Conservation (phyloP, 2,113 vertebrate species). For the Prietella phreatophila region DNA sequence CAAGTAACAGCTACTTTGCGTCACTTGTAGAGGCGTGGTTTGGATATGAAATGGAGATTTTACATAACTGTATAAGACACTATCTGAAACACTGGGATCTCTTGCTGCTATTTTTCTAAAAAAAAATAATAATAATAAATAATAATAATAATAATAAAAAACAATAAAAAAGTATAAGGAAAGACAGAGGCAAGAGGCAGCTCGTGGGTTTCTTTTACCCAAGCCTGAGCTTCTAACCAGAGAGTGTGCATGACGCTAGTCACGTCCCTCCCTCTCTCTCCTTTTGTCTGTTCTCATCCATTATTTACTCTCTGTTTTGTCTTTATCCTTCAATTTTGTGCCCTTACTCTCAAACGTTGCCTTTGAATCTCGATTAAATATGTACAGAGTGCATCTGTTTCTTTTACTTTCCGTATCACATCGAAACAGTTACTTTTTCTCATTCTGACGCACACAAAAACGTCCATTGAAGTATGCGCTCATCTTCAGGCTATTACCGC, state of each 20-base stretch:
- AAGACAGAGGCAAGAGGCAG: slow-evolving; percentile 43
- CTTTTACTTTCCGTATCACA: not conserved
- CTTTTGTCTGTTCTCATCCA: not conserved
- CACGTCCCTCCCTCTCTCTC: not conserved
- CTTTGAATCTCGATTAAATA: not conserved
- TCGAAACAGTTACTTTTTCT: not conserved
- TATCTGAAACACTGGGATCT: not conserved
- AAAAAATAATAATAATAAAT: too few relatives aligned
- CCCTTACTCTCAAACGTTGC: not conserved
- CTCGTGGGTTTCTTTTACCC: slow-evolving; percentile 48
- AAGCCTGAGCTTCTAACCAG: slow-evolving; percentile 32
- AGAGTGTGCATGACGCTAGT: slow-evolving; percentile 9
- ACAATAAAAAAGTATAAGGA: not conserved
- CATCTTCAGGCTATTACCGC: not conserved
- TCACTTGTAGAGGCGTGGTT: not conserved
- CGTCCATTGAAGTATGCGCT: not conserved
- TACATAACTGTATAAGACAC: not conserved
- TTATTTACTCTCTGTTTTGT: slow-evolving; percentile 3
- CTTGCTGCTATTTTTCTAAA: not conserved
- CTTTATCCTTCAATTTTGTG: not conserved
- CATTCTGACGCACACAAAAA: slow-evolving; percentile 16
- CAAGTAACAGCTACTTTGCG: not conserved
- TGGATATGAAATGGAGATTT: not conserved
- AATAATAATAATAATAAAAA: too few relatives aligned
- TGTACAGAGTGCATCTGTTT: not conserved